These are phyloP conservation scores for Gymnosoma rotundatum DNA, from an alignment of 2,888 invertebrate genomes.

Conservation along the genomic window DNA sequence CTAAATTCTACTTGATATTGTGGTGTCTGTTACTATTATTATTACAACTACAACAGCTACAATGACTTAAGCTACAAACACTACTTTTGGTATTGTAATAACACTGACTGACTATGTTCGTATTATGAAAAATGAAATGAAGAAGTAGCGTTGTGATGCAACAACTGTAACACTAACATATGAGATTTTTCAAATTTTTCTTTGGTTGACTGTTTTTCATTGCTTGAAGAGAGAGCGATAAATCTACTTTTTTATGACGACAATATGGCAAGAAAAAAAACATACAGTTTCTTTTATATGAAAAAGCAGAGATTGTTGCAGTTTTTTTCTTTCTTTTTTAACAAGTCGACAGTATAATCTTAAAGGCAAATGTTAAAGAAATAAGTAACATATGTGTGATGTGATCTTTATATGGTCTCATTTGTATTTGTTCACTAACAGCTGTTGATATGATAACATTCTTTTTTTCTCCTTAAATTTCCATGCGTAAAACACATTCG, in stretches of 20 bases:
- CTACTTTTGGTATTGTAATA: neutral
- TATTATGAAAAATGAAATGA: slow-evolving; percentile 45
- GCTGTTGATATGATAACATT: slow-evolving; percentile 52
- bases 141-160: slow-evolving; percentile 43
- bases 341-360: slow-evolving; percentile 63
- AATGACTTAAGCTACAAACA: neutral
- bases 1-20: slow-evolving; percentile 66
- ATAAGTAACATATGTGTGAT: slow-evolving; percentile 16
- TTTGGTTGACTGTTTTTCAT: slow-evolving; percentile 57
- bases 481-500: slow-evolving; percentile 14
- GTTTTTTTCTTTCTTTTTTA: slow-evolving; percentile 14
- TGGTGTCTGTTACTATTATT: slow-evolving; percentile 65
- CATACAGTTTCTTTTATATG: neutral
- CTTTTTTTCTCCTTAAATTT: slow-evolving; percentile 36
- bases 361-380: slow-evolving; percentile 59
- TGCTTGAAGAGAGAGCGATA: slow-evolving; percentile 61
- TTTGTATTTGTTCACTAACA: slow-evolving; percentile 23
- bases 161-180: slow-evolving; percentile 54
- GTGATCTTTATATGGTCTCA: slow-evolving; percentile 11
- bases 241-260: slow-evolving; percentile 42
- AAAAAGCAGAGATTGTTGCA: slow-evolving; percentile 27
- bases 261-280: slow-evolving; percentile 39
- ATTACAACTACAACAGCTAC: neutral
- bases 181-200: slow-evolving; percentile 39
- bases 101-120: slow-evolving; percentile 17